Conservation (phyloP, 2,888 invertebrate genomes). For the Nomada fabriciana region DNA sequence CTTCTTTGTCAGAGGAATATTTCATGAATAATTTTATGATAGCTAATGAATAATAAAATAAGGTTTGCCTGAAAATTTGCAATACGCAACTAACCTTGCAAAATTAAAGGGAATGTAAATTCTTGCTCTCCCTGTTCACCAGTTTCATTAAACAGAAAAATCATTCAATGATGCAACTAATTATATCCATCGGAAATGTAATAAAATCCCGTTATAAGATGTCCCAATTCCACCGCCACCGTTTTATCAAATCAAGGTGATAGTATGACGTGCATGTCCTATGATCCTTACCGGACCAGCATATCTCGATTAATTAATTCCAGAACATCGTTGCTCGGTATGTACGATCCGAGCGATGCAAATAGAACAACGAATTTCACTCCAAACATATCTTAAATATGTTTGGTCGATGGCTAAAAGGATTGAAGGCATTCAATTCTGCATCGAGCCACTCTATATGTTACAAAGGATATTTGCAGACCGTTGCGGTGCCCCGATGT, state of each 20-base stretch:
- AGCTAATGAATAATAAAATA: no score
- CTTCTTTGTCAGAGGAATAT: no score
- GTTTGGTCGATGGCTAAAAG: not conserved
- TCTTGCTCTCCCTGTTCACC: no score
- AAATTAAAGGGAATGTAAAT: no score
- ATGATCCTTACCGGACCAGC: not conserved
- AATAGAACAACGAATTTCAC: conserved; percentile 7
- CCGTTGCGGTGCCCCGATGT: not conserved
- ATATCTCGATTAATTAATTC: conserved; percentile 14
- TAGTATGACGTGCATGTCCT: not conserved
- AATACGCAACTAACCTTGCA: no score
- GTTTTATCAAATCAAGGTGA: not conserved
- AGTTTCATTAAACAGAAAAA: no score
- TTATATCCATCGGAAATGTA: no score
- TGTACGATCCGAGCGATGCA: not conserved
- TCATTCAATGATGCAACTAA: no score
- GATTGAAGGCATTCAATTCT: conserved; percentile 2
- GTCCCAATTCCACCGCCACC: not conserved
- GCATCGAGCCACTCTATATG: not conserved
- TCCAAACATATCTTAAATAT: not conserved
- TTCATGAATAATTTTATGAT: no score
- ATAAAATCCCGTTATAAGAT: not conserved
- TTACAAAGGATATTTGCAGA: conserved; percentile 27
- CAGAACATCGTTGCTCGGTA: not conserved
- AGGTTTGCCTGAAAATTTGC: no score